Conservation (phyloP, 2,888 invertebrate species). For the Drosophila dives region DNA sequence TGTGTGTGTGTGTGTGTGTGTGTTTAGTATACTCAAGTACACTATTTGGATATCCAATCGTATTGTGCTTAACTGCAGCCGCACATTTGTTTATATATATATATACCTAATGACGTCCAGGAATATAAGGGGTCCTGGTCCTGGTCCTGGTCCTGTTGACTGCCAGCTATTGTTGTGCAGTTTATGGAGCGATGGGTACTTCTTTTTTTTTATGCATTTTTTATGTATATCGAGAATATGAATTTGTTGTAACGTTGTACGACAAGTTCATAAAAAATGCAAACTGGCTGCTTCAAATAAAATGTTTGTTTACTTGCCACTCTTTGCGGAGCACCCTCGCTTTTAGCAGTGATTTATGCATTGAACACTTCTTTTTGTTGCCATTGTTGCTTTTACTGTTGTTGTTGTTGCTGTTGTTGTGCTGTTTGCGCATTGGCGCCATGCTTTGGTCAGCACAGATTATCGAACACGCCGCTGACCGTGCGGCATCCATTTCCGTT, state of each 20-base stretch:
- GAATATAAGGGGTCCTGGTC: not conserved
- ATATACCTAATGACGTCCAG: not conserved
- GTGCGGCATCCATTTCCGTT: conserved; percentile 74
- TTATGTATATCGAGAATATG: conserved; percentile 71
- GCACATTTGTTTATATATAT: no score
- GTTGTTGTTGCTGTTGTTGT: conserved; percentile 31
- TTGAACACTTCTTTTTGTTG: conserved; percentile 48
- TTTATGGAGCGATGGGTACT: conserved; percentile 12
- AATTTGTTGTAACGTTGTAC: conserved; percentile 58
- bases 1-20: not conserved
- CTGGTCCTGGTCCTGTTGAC: not conserved
- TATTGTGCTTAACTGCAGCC: conserved; percentile 12
- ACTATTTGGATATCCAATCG: conserved; percentile 5
- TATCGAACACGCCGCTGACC: conserved; percentile 62
- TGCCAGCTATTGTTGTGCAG: conserved; percentile 47
- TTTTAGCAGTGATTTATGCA: conserved; percentile 64
- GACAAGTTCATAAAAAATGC: conserved; percentile 80
- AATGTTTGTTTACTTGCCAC: conserved; percentile 56
- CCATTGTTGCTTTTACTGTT: conserved; percentile 26
- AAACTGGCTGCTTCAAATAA: conserved; percentile 70
- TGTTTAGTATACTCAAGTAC: not conserved
- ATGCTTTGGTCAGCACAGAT: conserved; percentile 42
- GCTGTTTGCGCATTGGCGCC: conserved; percentile 57
- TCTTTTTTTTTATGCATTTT: conserved; percentile 68
- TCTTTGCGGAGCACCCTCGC: conserved; percentile 1